Conservation (phyloP, 2,888 invertebrate species). For the Harmothoe impar region DNA sequence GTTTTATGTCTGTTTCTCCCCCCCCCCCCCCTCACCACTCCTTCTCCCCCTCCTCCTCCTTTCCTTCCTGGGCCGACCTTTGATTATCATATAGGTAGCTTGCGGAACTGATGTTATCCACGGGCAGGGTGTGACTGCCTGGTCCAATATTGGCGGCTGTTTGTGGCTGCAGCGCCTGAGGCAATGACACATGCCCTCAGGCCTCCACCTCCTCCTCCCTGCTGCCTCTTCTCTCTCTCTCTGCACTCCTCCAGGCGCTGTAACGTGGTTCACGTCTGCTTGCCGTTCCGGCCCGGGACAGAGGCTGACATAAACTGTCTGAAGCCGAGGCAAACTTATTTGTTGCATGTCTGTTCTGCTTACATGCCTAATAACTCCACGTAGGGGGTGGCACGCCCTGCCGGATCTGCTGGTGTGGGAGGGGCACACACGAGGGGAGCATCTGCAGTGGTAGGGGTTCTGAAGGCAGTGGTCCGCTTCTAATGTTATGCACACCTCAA, state of each 20-base stretch:
- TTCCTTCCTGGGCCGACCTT: not conserved
- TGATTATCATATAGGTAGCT: slow-evolving; percentile 54
- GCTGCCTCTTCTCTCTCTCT: not conserved
- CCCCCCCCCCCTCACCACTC: not conserved
- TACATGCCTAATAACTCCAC: slow-evolving; percentile 32
- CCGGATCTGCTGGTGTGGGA: too few relatives aligned
- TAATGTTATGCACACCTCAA: too few relatives aligned
- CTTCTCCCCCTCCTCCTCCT: not conserved
- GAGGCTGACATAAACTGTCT: slow-evolving; percentile 42
- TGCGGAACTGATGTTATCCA: slow-evolving; percentile 53
- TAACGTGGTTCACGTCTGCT: not conserved
- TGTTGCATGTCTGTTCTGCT: slow-evolving; percentile 32
- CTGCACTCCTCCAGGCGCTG: not conserved
- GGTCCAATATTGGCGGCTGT: not conserved
- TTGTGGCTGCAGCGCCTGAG: not conserved
- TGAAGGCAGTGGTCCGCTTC: too few relatives aligned
- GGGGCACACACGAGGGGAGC: too few relatives aligned
- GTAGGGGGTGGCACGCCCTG: not conserved
- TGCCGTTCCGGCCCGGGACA: not conserved
- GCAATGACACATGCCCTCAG: not conserved
- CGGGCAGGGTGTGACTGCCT: slow-evolving; percentile 16
- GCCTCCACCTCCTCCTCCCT: not conserved
- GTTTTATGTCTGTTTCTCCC: not conserved
- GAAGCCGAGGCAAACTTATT: slow-evolving; percentile 8
- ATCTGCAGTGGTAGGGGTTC: too few relatives aligned